Evolutionary conservation across 2,113 vertebrate species (phyloP), one percentile per base, ranked within the genome.

Genomic region (Tachysurus fulvidraco): DNA sequence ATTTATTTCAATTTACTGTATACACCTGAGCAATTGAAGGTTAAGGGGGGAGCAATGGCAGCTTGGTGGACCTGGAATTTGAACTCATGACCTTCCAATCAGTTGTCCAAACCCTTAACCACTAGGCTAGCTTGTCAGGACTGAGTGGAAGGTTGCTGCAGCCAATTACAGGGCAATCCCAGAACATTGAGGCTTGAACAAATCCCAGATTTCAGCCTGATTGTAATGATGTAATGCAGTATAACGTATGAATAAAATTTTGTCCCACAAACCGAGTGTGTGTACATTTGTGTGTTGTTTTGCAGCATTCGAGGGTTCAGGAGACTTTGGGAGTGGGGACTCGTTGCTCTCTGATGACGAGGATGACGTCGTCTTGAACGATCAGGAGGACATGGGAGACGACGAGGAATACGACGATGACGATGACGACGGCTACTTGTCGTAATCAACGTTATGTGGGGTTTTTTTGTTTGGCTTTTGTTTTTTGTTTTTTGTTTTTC

Each of bases 251-350:
- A 64, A 64, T 64, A 60, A 25, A 21, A 16, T 25, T 21, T 62
- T 62, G 36, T 36, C 36, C 36, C 36, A 36, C 36, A 36, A 36
- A 36, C 36, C 36, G 36, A 1, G 36, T 36, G 36, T 57, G 21
- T 41, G 21, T 50, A 16, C 65, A 55, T 28, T 5, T 81, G 11
- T 86, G 46, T 79, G 59, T 69, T 62, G 8, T 97, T 96, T 95
- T 25, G 88, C 95, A 0, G 96, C 96, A 88, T 81, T 96, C 92
- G 97, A 99, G 91, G 96, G 96, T 57, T 99, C 98, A 0, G 97
- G 98, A 90, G 97, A 99, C 94, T 96, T 96, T 85, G 96, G 97
- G 78, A 99, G 98, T 85, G 98, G 98, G 0, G 97, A 98, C 93
- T 96, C 96, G 8, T 94, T 96, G 76, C 95, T 97, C 94, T 92